phyloP scores from a whole-genome alignment of 2,113 vertebrate genomes.

The Phocoena sinus region DNA sequence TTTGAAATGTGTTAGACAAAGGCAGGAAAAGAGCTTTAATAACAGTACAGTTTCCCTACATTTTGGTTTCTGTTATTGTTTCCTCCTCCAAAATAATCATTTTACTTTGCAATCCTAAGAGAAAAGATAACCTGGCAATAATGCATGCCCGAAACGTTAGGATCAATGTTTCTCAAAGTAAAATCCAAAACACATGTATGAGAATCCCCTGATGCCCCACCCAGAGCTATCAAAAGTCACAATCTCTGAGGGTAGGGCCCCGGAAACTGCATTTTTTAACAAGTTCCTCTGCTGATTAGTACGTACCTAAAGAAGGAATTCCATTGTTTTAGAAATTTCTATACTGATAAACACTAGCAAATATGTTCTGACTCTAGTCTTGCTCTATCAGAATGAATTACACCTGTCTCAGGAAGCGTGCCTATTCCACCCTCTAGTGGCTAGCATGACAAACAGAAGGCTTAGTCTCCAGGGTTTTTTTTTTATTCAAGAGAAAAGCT shows the following conservation, averaged over 20 bases:
- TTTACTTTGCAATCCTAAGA: constrained; percentile 36
- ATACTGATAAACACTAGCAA: neutral
- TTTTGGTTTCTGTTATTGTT: neutral
- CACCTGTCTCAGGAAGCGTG: constrained; percentile 13
- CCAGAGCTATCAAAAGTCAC: neutral
- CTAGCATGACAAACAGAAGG: neutral
- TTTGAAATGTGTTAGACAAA: constrained; percentile 35
- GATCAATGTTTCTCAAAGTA: constrained; percentile 9
- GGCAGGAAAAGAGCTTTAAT: neutral
- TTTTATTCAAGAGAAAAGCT: constrained; percentile 29
- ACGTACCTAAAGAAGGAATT: neutral
- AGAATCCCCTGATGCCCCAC: neutral
- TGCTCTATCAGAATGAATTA: neutral
- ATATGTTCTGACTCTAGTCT: neutral
- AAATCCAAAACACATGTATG: neutral
- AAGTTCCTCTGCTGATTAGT: neutral
- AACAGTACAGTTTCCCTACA: neutral
- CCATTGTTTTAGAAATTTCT: neutral
- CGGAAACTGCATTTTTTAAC: neutral
- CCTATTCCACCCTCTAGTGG: constrained; percentile 42
- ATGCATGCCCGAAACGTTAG: constrained; percentile 2
- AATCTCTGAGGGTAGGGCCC: neutral
- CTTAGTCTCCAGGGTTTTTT: neutral
- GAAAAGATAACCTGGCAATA: constrained; percentile 38
- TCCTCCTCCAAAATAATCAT: constrained; percentile 11